Percentiles rank a stretch among this genome's conserved stretches.
Conservation (phyloP, 2,113 vertebrate genomes). For the Rhea pennata region DNA sequence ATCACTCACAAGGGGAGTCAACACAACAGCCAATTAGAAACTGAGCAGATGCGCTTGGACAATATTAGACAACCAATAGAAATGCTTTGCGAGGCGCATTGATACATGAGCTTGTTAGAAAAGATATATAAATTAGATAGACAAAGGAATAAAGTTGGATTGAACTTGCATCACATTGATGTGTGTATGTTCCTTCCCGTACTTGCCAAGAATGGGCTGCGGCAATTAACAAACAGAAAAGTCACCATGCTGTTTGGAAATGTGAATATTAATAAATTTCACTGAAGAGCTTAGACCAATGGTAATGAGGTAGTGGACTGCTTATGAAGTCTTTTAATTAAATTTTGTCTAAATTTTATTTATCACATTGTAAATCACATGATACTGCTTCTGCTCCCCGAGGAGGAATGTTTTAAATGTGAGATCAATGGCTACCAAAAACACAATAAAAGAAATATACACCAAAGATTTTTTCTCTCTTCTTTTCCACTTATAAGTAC, state of each 20-base stretch:
- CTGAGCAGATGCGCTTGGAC: too few species aligned
- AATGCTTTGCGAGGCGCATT: too few species aligned
- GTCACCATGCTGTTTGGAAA: neutral
- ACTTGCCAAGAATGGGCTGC: too few species aligned
- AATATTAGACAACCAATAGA: too few species aligned
- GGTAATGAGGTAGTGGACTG: neutral
- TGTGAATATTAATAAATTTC: neutral
- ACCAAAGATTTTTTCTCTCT: neutral
- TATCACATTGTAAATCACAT: neutral
- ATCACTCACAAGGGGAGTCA: too few species aligned
- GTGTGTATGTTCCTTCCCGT: too few species aligned
- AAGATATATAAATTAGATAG: too few species aligned
- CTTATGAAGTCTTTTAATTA: neutral
- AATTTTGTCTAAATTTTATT: neutral
- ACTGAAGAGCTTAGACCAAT: neutral
- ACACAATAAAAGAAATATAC: neutral
- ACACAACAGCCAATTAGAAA: too few species aligned
- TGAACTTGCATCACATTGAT: too few species aligned
- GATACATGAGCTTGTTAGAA: too few species aligned
- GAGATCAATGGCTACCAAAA: neutral
- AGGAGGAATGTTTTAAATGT: neutral
- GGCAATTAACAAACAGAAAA: neutral
- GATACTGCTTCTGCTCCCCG: neutral
- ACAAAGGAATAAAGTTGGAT: too few species aligned
- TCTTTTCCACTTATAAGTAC: neutral